Conservation (phyloP, 1,140 invertebrate genomes). For the Ditylenchus dipsaci region DNA sequence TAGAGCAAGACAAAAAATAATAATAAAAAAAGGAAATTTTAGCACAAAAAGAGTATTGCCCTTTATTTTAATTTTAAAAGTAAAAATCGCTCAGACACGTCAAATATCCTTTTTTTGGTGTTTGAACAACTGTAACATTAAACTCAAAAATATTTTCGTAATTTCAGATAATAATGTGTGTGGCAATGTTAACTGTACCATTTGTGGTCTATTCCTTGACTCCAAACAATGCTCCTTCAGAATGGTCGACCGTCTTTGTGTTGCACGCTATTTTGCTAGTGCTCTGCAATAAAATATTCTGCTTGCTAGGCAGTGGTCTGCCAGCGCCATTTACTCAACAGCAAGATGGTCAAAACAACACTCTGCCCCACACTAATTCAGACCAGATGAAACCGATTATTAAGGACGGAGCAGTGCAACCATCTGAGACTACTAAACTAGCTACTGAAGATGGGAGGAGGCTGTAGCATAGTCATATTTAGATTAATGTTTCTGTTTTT, state of each 20-base stretch:
- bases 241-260: slow-evolving; percentile 22
- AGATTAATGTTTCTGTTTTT: too few species aligned
- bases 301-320: slow-evolving; percentile 5
- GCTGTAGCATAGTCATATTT: background rate
- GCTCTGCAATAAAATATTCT: slow-evolving; percentile 15
- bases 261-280: slow-evolving; percentile 19
- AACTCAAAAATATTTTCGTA: too few species aligned
- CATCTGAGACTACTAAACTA: background rate
- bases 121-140: too few species aligned
- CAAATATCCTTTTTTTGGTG: too few species aligned
- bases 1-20: too few species aligned
- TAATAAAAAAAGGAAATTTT: too few species aligned
- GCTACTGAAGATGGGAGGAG: background rate
- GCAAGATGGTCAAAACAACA: background rate
- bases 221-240: slow-evolving; percentile 7
- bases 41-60: too few species aligned
- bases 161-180: slow-evolving; percentile 28
- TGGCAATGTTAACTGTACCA: slow-evolving; percentile 23
- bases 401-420: background rate
- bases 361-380: background rate
- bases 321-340: slow-evolving; percentile 20
- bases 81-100: too few species aligned
- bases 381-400: background rate
- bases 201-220: slow-evolving; percentile 23
- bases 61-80: too few species aligned